A percentile compares a stretch with the other conserved stretches of the same genome.
These are phyloP conservation scores for Piliocolobus tephrosceles DNA, from an alignment of 2,113 vertebrate genomes.

Conservation along the genomic window DNA sequence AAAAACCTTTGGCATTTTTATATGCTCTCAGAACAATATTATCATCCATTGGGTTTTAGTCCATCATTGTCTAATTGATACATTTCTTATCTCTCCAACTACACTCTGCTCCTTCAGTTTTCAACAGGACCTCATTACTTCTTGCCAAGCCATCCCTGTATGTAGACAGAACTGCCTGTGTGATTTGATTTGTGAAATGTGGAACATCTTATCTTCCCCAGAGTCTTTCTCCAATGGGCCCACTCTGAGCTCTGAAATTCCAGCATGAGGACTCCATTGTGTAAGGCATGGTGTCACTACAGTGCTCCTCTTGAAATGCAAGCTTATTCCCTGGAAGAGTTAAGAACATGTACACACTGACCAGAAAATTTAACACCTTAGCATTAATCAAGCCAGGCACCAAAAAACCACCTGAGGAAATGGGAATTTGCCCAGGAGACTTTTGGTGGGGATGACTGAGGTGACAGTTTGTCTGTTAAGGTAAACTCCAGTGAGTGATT, in stretches of 20 bases:
- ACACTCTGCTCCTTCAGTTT: background rate
- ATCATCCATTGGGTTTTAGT: background rate
- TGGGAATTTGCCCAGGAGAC: background rate
- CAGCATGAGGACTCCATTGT: background rate
- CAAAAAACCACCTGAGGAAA: background rate
- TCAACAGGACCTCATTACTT: background rate
- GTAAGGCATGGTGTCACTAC: background rate
- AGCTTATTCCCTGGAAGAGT: background rate
- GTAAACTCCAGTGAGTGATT: background rate
- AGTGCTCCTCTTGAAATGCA: background rate
- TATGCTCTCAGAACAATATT: background rate
- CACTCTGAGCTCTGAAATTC: background rate
- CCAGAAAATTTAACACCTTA: background rate
- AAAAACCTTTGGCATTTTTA: constrained; percentile 11
- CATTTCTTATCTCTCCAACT: background rate
- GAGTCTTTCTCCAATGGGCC: background rate
- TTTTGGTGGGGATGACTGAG: background rate
- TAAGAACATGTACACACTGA: background rate
- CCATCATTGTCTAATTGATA: background rate
- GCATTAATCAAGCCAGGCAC: background rate
- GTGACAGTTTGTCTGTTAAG: background rate
- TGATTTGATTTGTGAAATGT: background rate
- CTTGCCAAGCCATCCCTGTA: background rate
- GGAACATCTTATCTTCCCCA: background rate
- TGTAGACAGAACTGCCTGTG: background rate